Base-by-base conservation (phyloP, 2,888 invertebrate species). In the Helobdella robusta region DNA sequence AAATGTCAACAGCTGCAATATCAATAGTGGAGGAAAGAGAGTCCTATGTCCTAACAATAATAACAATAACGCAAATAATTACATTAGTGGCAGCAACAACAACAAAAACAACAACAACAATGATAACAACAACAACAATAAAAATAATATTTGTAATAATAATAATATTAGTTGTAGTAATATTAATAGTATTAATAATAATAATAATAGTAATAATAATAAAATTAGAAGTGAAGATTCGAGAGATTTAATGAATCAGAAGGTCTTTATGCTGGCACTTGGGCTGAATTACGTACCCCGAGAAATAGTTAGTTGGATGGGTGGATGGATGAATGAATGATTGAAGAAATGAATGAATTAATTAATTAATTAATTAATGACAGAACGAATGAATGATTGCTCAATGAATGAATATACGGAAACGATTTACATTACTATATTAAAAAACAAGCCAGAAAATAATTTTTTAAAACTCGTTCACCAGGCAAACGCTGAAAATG, bases 231-330 rank as follows among this genome's bases (percentile, higher is more conserved):
- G n/a, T n/a, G 72, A 71, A 66, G 67, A 68, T 52, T 67, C 73
- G 25, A 75, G 73, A 64, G 72, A 72, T 30, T 67, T 69, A 44
- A 68, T 71, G 15, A 58, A 64, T 8, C 54, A 70, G 62, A 65
- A 65, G 15, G 69, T 70, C 28, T 71, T 71, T 62, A 56, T 71
- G 67, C 50, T 71, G 32, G 54, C 67, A 30, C 30, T 69, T 15
- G 70, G 68, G 8, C 67, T 71, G n/a, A 61, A 66, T 30, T 30
- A 32, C 28, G 36, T 44, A 18, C 18, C 59, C 44, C 58, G 59
- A n/a, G 36, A 64, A 52, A 54, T 18, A 6, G 61, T 61, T 23
- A n/a, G 61, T 48, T 48, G 18, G 23, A n/a, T n/a, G n/a, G n/a
- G n/a, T n/a, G n/a, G n/a, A n/a, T n/a, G n/a, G n/a, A n/a, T n/a